A percentile compares a stretch with the other conserved stretches of the same genome.
Evolutionary conservation across 2,888 invertebrate species (phyloP).

Genomic region (Geotrupes spiniger): DNA sequence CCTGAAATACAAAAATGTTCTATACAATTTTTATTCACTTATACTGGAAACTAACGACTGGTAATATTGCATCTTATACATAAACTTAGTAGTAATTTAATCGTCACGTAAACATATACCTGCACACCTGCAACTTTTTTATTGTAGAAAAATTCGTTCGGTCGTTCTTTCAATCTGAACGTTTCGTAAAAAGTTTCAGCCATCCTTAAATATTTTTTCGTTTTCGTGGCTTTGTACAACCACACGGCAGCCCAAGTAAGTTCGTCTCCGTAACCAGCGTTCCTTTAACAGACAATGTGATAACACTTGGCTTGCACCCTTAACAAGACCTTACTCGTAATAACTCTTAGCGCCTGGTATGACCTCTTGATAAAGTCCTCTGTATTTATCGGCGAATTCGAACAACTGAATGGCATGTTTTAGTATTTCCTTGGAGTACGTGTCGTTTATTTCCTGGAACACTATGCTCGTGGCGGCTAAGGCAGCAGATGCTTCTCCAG

Average conservation of each 20-base stretch:
- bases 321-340: slow-evolving; percentile 47
- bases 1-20: slow-evolving; percentile 33
- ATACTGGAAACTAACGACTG: too few relatives aligned
- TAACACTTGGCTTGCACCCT: not conserved
- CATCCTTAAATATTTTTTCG: slow-evolving; percentile 50
- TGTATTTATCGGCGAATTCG: slow-evolving; percentile 51
- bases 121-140: slow-evolving; percentile 58
- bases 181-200: slow-evolving; percentile 52
- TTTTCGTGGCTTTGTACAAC: slow-evolving; percentile 55
- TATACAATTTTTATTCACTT: not conserved
- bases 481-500: slow-evolving; percentile 60
- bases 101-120: slow-evolving; percentile 36
- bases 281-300: slow-evolving; percentile 40
- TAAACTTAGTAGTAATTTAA: too few relatives aligned
- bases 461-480: slow-evolving; percentile 56
- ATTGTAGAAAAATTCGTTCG: slow-evolving; percentile 56
- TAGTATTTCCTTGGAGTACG: slow-evolving; percentile 49
- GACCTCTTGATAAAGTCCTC: slow-evolving; percentile 54
- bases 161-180: slow-evolving; percentile 51
- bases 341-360: slow-evolving; percentile 54
- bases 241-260: slow-evolving; percentile 58
- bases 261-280: slow-evolving; percentile 57
- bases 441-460: slow-evolving; percentile 48
- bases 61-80: too few relatives aligned
- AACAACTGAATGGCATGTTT: slow-evolving; percentile 55